Evolutionary conservation across 2,888 invertebrate species (phyloP).

Genomic region (Plagodis pulveraria): DNA sequence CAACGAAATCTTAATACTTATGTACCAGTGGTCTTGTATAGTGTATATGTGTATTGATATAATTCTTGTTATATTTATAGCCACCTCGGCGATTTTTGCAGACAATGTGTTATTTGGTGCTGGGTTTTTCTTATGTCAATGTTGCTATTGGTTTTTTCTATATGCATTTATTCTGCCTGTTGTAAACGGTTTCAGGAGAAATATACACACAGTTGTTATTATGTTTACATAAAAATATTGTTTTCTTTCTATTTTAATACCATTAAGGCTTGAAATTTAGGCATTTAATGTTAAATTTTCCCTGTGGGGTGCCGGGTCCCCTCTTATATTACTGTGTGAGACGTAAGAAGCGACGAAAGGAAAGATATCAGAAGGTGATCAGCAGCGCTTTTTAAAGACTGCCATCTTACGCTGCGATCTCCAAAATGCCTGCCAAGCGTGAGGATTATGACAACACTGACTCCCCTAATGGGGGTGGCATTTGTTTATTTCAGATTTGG

Average conservation of each 20-base stretch:
- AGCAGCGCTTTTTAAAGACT: too few species aligned
- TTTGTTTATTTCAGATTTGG: too few species aligned
- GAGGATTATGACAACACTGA: too few species aligned
- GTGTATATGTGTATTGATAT: conserved; percentile 51
- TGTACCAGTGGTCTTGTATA: conserved; percentile 57
- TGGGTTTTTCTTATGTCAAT: conserved; percentile 36
- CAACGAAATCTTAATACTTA: conserved; percentile 54
- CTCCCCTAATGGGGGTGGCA: too few species aligned
- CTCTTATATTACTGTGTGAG: too few species aligned
- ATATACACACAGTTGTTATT: conserved; percentile 60
- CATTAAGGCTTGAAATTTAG: too few species aligned
- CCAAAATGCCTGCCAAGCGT: too few species aligned
- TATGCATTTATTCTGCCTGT: conserved; percentile 52
- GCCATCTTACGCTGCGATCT: too few species aligned
- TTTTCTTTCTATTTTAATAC: background rate
- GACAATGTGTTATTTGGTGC: conserved; percentile 30
- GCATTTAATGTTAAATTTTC: too few species aligned
- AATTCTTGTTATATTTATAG: conserved; percentile 36
- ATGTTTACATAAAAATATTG: conserved; percentile 36
- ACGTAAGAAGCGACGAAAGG: too few species aligned
- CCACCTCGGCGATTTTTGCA: conserved; percentile 33
- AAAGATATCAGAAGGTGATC: too few species aligned
- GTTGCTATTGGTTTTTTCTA: conserved; percentile 51
- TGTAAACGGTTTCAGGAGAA: conserved; percentile 63
- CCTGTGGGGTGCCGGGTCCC: too few species aligned